phyloP scores from a whole-genome alignment of 2,113 vertebrate species.

The Pagrus major region DNA sequence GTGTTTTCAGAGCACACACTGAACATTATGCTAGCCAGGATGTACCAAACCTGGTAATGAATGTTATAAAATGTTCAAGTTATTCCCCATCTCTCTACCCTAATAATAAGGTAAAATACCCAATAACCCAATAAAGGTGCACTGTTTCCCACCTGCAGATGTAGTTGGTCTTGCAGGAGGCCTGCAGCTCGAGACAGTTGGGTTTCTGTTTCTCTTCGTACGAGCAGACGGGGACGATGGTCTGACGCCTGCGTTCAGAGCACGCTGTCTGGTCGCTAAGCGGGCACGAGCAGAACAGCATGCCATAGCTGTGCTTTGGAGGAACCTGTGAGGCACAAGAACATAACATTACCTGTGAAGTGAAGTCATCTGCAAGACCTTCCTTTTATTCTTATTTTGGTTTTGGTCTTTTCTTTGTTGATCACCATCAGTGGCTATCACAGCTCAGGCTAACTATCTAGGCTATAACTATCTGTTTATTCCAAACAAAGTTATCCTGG shows the following conservation, averaged over 20 bases:
- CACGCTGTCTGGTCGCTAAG: conserved; percentile 89
- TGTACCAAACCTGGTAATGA: background rate
- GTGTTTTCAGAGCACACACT: background rate
- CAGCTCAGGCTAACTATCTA: background rate
- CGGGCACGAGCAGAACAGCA: conserved; percentile 98
- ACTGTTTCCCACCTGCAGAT: conserved; percentile 75
- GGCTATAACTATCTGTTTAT: no score
- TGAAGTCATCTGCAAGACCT: background rate
- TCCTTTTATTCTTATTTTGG: background rate
- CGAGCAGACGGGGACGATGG: conserved; percentile 98
- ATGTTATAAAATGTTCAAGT: background rate
- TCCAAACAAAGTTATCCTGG: no score
- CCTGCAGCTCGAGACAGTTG: conserved; percentile 87
- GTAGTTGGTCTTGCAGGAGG: conserved; percentile 79
- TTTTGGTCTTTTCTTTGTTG: no score
- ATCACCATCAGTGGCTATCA: no score
- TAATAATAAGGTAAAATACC: no score
- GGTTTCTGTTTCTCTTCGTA: conserved; percentile 97
- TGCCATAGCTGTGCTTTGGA: conserved; percentile 97
- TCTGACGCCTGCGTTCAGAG: conserved; percentile 94
- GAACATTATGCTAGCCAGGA: background rate
- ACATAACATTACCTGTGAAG: background rate
- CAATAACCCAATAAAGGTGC: no score
- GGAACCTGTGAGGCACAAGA: conserved; percentile 86
- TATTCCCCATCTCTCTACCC: no score